Conservation (phyloP, 1,140 invertebrate species). For the Tyrophagus putrescentiae region DNA sequence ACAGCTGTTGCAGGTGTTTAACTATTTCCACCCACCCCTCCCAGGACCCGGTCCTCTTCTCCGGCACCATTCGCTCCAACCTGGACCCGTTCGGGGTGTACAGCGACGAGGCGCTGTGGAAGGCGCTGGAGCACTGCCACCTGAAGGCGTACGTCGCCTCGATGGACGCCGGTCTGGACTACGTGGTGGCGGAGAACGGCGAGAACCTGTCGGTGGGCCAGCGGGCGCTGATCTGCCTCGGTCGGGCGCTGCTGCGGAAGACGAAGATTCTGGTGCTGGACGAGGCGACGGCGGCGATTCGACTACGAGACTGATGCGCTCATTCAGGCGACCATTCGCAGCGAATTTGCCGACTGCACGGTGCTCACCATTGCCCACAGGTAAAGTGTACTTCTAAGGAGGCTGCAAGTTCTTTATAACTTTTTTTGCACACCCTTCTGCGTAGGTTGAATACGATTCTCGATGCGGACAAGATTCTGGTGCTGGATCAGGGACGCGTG, state of each 20-base stretch:
- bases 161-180: constrained; percentile 30
- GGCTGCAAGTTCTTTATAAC: too few species aligned
- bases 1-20: constrained; percentile 30
- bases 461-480: constrained; percentile 29
- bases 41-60: constrained; percentile 83
- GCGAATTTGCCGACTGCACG: constrained; percentile 34
- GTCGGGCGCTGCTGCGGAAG: constrained; percentile 39
- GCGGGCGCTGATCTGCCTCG: constrained; percentile 41
- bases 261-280: constrained; percentile 44
- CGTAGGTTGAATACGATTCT: constrained; percentile 39
- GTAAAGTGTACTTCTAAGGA: too few species aligned
- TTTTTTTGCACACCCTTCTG: too few species aligned
- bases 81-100: constrained; percentile 59
- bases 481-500: constrained; percentile 36
- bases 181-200: constrained; percentile 31
- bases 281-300: constrained; percentile 37
- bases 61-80: constrained; percentile 70
- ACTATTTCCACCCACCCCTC: constrained; percentile 6
- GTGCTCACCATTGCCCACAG: constrained; percentile 38
- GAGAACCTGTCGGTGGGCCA: constrained; percentile 42
- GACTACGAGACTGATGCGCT: constrained; percentile 35
- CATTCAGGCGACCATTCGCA: constrained; percentile 35
- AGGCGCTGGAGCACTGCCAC: constrained; percentile 25
- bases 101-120: constrained; percentile 40
- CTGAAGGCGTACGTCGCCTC: constrained; percentile 47